These are phyloP conservation scores for Erythrocercus mccallii DNA, from an alignment of 2,113 vertebrate genomes.

Conservation along the genomic window DNA sequence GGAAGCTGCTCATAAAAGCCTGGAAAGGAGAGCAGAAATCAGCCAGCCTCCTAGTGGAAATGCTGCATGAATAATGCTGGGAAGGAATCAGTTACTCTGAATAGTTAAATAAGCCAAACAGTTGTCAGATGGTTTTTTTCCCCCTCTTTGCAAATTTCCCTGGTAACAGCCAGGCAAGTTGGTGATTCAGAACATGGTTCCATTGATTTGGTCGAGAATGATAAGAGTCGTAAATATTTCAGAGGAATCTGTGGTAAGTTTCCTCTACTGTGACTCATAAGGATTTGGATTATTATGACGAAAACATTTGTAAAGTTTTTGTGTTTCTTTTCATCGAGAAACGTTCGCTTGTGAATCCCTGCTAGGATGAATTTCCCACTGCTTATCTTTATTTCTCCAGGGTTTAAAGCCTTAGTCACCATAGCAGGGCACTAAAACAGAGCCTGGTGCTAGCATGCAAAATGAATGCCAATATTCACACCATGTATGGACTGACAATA, in stretches of 20 bases:
- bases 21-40: not conserved
- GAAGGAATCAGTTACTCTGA: not conserved
- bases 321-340: not conserved
- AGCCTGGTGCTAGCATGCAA: not conserved
- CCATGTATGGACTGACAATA: not conserved
- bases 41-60: not conserved
- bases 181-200: not conserved
- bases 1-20: not conserved
- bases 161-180: not conserved
- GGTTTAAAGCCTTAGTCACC: not conserved
- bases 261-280: not conserved
- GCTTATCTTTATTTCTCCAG: not conserved
- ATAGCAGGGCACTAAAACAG: not conserved
- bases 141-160: not conserved
- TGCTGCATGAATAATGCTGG: not conserved
- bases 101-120: not conserved
- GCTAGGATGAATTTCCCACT: not conserved
- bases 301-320: constrained; percentile 20
- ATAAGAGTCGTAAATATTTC: not conserved
- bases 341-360: not conserved
- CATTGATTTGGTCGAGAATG: not conserved
- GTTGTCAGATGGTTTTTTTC: not conserved
- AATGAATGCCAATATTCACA: not conserved
- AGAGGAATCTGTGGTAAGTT: not conserved
- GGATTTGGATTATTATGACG: not conserved